Base-by-base conservation (phyloP, 2,888 invertebrate genomes). In the Salpingus planirostris region DNA sequence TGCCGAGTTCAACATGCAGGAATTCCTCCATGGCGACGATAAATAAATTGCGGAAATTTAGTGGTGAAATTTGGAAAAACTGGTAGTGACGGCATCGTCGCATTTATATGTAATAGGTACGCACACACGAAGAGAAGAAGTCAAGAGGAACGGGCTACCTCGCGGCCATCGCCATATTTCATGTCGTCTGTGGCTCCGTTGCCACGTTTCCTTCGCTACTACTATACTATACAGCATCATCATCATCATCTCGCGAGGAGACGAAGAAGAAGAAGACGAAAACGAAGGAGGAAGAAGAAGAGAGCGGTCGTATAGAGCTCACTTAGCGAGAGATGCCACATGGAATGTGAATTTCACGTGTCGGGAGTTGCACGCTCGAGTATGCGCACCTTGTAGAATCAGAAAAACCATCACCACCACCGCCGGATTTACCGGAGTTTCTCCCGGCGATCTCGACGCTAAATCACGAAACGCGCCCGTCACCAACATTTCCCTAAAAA, bases 121-220 rank as follows among this genome's bases (percentile, higher is more conserved):
- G 33, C 31, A 34, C 34, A 43, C 43, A 50, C 44, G 41, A 54
- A 50, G 41, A 51, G 48, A 42, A 34, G 30, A 34, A 44, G 31
- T 42, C 50, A 46, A 47, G 52, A 54, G 54, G 55, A 57, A 56
- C 53, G 57, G 57, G 57, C 57, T 57, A 55, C 55, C 60, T 60
- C 45, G 57, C 57, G 60, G 60, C 60, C 59, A 59, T 57, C 56
- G 54, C 55, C 55, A 58, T 59, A 58, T 57, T 57, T 60, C 55
- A 57, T 58, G 60, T 58, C 59, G 57, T 59, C 57, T 57, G 47
- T 54, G 43, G 52, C 55, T 39, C 41, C 40, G 57, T 58, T 59
- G 57, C 59, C 59, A 56, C 45, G 40, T 54, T 38, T 33, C 31
- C 38, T n/a, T 24, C 36, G 47, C 52, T 53, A 53, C 52, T 47